Conservation (phyloP, 2,113 vertebrate genomes). For the Phyllostomus discolor region DNA sequence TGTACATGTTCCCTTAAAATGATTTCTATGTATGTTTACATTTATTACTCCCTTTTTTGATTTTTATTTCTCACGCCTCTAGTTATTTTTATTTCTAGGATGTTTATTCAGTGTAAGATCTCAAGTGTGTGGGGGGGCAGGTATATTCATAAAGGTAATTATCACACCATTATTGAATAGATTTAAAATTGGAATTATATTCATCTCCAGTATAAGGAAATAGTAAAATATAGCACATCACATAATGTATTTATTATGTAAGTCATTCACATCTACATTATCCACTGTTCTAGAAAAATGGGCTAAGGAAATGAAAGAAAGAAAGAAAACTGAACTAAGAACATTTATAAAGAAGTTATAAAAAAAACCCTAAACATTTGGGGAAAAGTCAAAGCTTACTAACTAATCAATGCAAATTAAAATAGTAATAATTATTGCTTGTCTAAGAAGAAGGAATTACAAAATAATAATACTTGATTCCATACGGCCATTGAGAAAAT, state of each 20-base stretch:
- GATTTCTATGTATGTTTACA: background rate
- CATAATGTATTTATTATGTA: background rate
- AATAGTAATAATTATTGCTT: background rate
- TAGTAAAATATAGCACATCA: background rate
- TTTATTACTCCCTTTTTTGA: background rate
- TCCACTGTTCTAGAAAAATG: background rate
- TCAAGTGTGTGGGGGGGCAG: background rate
- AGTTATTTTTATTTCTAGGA: background rate
- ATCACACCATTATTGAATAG: background rate
- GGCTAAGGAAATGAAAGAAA: background rate
- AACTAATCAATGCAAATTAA: background rate
- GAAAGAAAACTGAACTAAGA: background rate
- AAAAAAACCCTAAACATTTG: background rate
- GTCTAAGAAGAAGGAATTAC: background rate
- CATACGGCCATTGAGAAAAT: background rate
- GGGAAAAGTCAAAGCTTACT: background rate
- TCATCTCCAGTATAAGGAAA: background rate
- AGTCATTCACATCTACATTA: background rate
- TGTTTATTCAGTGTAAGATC: background rate
- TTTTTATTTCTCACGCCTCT: background rate
- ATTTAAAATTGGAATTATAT: background rate
- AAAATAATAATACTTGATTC: background rate
- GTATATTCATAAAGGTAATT: background rate
- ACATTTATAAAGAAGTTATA: background rate
- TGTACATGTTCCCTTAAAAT: background rate